Percentiles rank a stretch among this genome's conserved stretches.
Conservation (phyloP, 2,113 vertebrate genomes). For the Thryonomys swinderianus region DNA sequence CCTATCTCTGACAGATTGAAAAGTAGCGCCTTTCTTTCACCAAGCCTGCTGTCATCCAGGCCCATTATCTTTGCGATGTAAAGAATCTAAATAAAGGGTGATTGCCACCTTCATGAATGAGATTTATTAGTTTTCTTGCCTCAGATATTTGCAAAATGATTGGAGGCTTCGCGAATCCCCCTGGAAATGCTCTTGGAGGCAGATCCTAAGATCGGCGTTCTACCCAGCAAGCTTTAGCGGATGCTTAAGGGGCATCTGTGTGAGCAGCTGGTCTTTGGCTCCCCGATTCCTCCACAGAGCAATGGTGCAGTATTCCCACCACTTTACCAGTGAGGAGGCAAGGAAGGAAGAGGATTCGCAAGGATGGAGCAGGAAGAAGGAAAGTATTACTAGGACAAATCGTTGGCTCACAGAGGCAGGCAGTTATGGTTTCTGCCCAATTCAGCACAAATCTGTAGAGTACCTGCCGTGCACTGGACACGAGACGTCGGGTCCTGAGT, state of each 20-base stretch:
- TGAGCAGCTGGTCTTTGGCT: not conserved
- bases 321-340: not conserved
- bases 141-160: slow-evolving; percentile 39
- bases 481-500: not conserved
- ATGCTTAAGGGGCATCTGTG: not conserved
- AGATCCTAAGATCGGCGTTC: not conserved
- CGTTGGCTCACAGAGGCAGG: not conserved
- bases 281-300: not conserved
- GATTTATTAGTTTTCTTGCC: slow-evolving; percentile 60
- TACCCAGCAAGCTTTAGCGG: not conserved
- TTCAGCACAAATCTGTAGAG: not conserved
- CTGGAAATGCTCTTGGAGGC: not conserved
- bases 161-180: not conserved
- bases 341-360: not conserved
- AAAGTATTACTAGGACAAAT: not conserved
- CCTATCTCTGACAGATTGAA: slow-evolving; percentile 47
- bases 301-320: not conserved
- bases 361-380: not conserved
- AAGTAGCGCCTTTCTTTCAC: slow-evolving; percentile 2
- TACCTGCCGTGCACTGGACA: not conserved
- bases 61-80: not conserved
- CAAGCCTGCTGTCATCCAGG: not conserved
- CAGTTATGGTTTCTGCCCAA: not conserved
- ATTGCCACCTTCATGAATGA: slow-evolving; percentile 44
- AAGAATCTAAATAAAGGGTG: slow-evolving; percentile 19